Percentiles rank a stretch among this genome's conserved stretches.
Conservation (phyloP, 2,113 vertebrate genomes). For the Choloepus hoffmanni region DNA sequence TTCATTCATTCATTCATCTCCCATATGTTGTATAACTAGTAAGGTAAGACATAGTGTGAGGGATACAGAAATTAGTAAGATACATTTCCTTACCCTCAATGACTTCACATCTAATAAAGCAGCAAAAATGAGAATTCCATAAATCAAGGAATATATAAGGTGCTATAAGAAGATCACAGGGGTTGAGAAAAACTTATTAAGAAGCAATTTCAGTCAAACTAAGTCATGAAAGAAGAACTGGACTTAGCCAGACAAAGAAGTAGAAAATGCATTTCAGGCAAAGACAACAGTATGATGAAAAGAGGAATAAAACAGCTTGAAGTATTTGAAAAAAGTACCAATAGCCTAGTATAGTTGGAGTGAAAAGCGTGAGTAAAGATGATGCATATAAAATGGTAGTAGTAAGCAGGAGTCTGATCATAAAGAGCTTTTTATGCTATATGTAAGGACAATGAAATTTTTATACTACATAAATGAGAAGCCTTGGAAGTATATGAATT, state of each 20-base stretch:
- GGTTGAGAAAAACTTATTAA: not conserved
- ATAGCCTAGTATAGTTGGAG: not conserved
- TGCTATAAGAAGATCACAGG: not conserved
- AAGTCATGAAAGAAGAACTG: not conserved
- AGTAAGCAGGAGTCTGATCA: not conserved
- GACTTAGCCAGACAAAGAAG: not conserved
- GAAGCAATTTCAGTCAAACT: not conserved
- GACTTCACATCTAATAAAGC: slow-evolving; percentile 1
- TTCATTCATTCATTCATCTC: not conserved
- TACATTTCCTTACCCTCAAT: not conserved
- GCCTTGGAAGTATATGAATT: not conserved
- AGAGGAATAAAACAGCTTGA: not conserved
- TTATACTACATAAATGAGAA: not conserved
- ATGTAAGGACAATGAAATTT: not conserved
- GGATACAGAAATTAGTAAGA: not conserved
- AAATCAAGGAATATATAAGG: not conserved
- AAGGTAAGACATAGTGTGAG: not conserved
- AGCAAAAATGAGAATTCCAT: not conserved
- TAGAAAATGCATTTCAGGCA: not conserved
- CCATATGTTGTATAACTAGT: not conserved
- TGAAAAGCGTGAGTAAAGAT: not conserved
- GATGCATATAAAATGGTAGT: not conserved
- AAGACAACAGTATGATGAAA: not conserved
- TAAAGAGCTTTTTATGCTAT: not conserved
- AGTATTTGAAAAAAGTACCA: not conserved